phyloP scores from a whole-genome alignment of 2,113 vertebrate genomes.

The Leucopsar rothschildi region DNA sequence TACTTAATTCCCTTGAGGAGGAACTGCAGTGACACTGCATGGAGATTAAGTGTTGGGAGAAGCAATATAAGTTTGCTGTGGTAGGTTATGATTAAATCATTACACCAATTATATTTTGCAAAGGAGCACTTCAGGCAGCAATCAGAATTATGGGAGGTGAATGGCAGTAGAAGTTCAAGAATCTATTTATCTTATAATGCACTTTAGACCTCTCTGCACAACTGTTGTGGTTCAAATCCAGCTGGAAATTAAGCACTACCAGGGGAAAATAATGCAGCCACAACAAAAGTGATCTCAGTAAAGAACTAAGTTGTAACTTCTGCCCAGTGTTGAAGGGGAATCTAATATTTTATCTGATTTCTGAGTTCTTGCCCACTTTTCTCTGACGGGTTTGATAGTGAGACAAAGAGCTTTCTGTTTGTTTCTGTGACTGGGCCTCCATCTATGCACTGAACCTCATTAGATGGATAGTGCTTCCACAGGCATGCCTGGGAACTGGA shows the following conservation, averaged over 20 bases:
- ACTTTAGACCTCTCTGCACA: background rate
- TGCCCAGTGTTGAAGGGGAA: background rate
- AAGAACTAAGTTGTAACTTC: background rate
- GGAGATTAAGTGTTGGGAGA: background rate
- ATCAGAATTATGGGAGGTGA: background rate
- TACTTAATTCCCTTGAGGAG: background rate
- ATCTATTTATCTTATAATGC: background rate
- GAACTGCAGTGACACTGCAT: background rate
- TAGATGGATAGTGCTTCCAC: background rate
- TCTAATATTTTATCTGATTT: background rate
- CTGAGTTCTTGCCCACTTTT: background rate
- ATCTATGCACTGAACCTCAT: background rate
- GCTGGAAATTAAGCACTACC: background rate
- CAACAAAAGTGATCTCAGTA: background rate
- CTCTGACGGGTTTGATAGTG: background rate
- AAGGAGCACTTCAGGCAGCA: background rate
- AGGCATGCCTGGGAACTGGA: background rate
- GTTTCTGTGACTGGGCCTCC: background rate
- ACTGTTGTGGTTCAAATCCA: background rate
- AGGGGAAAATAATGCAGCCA: background rate
- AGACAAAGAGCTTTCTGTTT: background rate
- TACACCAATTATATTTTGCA: background rate
- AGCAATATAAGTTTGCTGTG: background rate
- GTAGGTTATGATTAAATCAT: background rate
- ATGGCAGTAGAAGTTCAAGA: background rate